Base-by-base conservation (phyloP, 2,797 vertebrate species). In the Huso huso region DNA sequence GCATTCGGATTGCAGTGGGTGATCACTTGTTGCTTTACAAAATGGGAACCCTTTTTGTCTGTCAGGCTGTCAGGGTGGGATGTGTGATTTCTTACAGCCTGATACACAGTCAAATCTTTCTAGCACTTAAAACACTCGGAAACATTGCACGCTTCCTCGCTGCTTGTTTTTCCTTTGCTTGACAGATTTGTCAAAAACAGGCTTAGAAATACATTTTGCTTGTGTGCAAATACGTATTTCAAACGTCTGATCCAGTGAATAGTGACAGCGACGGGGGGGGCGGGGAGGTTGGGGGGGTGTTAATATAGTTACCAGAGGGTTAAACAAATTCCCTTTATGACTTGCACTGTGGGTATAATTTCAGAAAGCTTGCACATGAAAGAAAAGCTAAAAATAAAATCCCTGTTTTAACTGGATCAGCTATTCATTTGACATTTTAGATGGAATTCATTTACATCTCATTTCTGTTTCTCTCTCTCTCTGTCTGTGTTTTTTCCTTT, bases 381-480 rank as follows among this genome's bases (percentile, higher is more conserved):
- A 78, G 66, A 65, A 15, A 49, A 0, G 72, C 86, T 89, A 84
- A 87, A 88, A 89, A 88, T 87, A 87, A 80, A 78, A 61, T 70
- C 72, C 15, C 75, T 73, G 48, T 60, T 55, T 55, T 55, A 55
- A 10, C 52, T 55, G 52, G 52, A 55, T 55, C 9, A 55, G 52
- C 52, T 10, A 7, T 55, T 55, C 52, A 60, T 83, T 82, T 89
- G 87, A 88, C 87, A 91, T 89, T 89, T 87, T 62, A 80, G 78
- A 80, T 81, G 81, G 85, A 83, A 88, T 91, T 86, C 86, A 90
- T 78, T 81, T 81, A 84, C 88, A 88, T 87, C 86, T 91, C 86
- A 87, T 86, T 61, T 75, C 6, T 86, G 87, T 86, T 61, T 75
- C 6, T 86, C 74, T 85, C 82, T 87, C 83, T 85, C 81, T 81